These are phyloP conservation scores for Drosophila macrospina DNA, from an alignment of 2,888 invertebrate species.

Conservation along the genomic window DNA sequence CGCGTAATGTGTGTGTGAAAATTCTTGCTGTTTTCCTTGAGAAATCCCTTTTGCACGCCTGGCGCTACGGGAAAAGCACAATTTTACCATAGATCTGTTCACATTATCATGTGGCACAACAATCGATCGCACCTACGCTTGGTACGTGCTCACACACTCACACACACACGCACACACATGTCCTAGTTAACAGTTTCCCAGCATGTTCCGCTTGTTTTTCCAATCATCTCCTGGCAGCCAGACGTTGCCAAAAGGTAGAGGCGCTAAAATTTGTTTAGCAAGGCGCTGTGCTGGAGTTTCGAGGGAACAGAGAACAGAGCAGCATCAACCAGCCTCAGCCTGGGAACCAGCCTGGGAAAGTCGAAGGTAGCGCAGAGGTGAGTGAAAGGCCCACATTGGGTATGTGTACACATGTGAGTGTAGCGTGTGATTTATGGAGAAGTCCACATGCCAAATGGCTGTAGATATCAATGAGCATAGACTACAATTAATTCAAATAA, in stretches of 20 bases:
- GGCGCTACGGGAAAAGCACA: constrained; percentile 80
- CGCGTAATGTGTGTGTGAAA: constrained; percentile 57
- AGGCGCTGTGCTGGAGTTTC: constrained; percentile 58
- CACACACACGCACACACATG: constrained; percentile 50
- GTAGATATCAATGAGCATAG: too few relatives aligned
- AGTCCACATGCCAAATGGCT: not conserved
- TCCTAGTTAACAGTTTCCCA: constrained; percentile 18
- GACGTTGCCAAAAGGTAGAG: constrained; percentile 61
- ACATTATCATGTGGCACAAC: constrained; percentile 77
- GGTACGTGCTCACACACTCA: constrained; percentile 66
- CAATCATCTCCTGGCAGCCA: constrained; percentile 41
- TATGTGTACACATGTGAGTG: not conserved
- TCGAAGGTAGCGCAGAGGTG: constrained; percentile 63
- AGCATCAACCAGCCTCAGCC: constrained; percentile 9
- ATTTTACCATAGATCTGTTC: constrained; percentile 42
- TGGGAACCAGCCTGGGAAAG: constrained; percentile 51
- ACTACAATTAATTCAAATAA: too few relatives aligned
- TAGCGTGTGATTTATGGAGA: constrained; percentile 14
- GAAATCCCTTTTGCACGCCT: constrained; percentile 66
- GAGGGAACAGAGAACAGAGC: constrained; percentile 36
- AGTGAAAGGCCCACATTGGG: constrained; percentile 23
- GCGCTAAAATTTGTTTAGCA: constrained; percentile 69
- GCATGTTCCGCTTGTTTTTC: constrained; percentile 64
- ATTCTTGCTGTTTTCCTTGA: constrained; percentile 44
- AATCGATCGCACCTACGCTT: constrained; percentile 74